A percentile compares a stretch with the other conserved stretches of the same genome.
Evolutionary conservation across 2,797 vertebrate species (phyloP).

Genomic region (Petrocephalus schoutedeni): DNA sequence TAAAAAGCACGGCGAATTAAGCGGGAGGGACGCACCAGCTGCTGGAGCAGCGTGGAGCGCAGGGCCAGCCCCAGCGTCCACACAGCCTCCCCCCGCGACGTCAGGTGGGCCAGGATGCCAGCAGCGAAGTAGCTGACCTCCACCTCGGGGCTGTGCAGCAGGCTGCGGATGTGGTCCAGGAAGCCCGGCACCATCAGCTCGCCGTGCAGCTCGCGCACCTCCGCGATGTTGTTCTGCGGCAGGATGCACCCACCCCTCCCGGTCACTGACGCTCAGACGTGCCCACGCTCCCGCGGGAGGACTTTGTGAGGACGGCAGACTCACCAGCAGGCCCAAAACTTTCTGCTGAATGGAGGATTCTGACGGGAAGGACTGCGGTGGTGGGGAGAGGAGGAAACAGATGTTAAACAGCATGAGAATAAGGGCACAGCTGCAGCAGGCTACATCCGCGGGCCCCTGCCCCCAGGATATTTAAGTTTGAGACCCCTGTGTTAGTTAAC

Average conservation of each 20-base stretch:
- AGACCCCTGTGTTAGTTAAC: not conserved
- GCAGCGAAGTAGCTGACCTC: constrained; percentile 99
- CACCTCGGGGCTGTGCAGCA: constrained; percentile 90
- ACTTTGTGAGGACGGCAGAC: constrained; percentile 41
- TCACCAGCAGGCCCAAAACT: constrained; percentile 93
- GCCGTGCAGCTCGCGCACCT: constrained; percentile 89
- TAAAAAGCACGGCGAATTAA: not conserved
- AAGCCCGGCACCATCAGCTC: constrained; percentile 96
- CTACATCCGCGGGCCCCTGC: not conserved
- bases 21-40: constrained; percentile 68
- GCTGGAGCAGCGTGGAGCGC: constrained; percentile 77
- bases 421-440: not conserved
- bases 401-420: not conserved
- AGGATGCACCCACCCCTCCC: not conserved
- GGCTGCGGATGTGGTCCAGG: constrained; percentile 87
- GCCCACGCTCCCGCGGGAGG: not conserved
- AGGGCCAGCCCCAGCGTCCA: constrained; percentile 81
- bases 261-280: not conserved
- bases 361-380: constrained; percentile 81
- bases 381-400: constrained; percentile 34
- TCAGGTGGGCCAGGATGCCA: constrained; percentile 93
- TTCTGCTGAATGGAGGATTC: constrained; percentile 99
- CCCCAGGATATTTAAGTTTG: not conserved
- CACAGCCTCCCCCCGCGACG: constrained; percentile 83
- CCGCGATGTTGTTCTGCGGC: constrained; percentile 92